Evolutionary conservation across 2,888 invertebrate species (phyloP), one percentile per base, ranked within the genome.

Genomic region (Trisateles emortualis): DNA sequence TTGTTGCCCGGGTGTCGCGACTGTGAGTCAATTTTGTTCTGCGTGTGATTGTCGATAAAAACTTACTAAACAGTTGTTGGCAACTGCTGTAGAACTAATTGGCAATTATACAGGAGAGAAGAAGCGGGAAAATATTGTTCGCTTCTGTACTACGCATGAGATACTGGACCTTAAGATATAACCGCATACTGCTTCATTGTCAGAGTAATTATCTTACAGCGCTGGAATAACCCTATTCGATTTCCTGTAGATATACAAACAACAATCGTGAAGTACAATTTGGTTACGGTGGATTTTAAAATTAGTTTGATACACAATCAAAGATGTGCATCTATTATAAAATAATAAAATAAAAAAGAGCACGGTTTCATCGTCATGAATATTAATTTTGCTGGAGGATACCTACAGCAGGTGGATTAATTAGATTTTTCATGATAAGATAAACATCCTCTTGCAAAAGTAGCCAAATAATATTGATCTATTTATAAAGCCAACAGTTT

Each of bases 51-150:
- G 70, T 68, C 70, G 72, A 76, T 81, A 83, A 83, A 83, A 79
- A 74, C 55, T 67, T 63, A 67, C 76, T 76, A 57, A 72, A 74
- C 71, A 74, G 71, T 74, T 75, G 74, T 84, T 88, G 86, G 84
- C 87, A 86, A 76, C 77, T 72, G 69, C 63, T 73, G 64, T 75
- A 71, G 59, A 78, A 76, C 80, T 83, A 84, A 84, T 87, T 86
- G 84, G 76, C 83, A 86, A 84, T 83, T 82, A 83, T 64, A 75
- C 67, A 44, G 58, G 40, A 49, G 50, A 67, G 36, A 38, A 14
- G 2, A 51, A 47, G 50, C 29, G 52, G 38, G 44, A 58, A 66
- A 57, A 60, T 51, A 44, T 11, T 33, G 49, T 36, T 46, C 41
- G 53, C 8, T 41, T 26, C 39, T 52, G 39, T 8, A 44, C 11